Evolutionary conservation across 2,797 vertebrate genomes (phyloP), one percentile per base, ranked within the genome.

Genomic region (Picus viridis): DNA sequence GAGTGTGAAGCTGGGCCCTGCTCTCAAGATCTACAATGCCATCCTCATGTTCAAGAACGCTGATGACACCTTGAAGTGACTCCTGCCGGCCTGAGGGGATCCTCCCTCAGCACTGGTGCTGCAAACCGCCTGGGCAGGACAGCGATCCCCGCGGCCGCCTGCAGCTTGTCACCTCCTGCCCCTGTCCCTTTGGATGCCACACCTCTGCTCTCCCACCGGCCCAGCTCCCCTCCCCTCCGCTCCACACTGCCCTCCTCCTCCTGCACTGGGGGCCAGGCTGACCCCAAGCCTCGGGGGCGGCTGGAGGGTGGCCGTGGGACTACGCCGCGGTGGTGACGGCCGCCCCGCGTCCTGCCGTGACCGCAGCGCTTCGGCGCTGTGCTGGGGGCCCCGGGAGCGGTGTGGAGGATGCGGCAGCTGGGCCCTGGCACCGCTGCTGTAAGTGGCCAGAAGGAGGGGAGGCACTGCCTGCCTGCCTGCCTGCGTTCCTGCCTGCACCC

Each of bases 21-120:
- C 99, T 36, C 98, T 99, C 95, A 99, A 99, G 98, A 99, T 99
- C 97, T 99, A 99, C 97, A 99, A 99, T 27, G 98, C 99, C 97
- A 99, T 99, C 88, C 98, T 99, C 96, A 98, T 98, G 99, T 99
- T 99, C 97, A 99, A 99, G 98, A 99, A 98, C 4, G 98, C 98
- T 74, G 99, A 99, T 43, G 99, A 99, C 96, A 98, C 98, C 96
- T 98, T 99, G 84, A 99, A 99, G 98, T 99, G 98, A 99, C 93
- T 90, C 90, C 34, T 64, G 88, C 49, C 53, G 39, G 91, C 90
- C 81, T 64, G 1, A 1, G 30, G 1, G 88, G 84, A 92, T 71
- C 85, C 8, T 91, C 84, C 88, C 69, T 91, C 61, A 72, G 84
- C 87, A 91, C 68, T 4, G 86, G 91, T 95, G 95, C 92, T 95